Conservation (phyloP, 1,140 invertebrate genomes). For the Odontomachus brunneus region DNA sequence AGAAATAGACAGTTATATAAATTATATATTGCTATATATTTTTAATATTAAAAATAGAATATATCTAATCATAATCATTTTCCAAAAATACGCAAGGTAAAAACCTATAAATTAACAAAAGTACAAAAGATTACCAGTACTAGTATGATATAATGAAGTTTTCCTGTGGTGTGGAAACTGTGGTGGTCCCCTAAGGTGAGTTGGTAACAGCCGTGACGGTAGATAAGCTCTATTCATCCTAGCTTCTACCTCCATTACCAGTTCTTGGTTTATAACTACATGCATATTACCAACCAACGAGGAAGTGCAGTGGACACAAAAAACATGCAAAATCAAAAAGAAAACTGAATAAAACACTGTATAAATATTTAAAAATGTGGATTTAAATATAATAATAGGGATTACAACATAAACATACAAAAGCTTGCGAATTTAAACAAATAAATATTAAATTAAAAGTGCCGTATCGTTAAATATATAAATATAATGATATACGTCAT, state of each 20-base stretch:
- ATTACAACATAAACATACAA: conserved; percentile 50
- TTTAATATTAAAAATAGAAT: conserved; percentile 2
- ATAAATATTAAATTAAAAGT: conserved; percentile 1
- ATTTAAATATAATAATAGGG: conserved; percentile 65
- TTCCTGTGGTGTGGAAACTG: conserved; percentile 84
- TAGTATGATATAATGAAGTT: conserved; percentile 83
- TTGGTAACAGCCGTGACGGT: conserved; percentile 88
- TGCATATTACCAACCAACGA: conserved; percentile 84
- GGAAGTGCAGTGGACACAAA: conserved; percentile 83
- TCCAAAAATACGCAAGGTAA: conserved; percentile 54
- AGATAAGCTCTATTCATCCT: conserved; percentile 94
- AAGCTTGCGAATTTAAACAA: conserved; percentile 43
- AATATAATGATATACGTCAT: too few species aligned
- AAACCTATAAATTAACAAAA: conserved; percentile 65
- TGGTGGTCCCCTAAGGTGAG: conserved; percentile 81
- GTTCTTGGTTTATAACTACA: conserved; percentile 93
- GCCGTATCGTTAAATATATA: too few species aligned
- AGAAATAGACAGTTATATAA: too few species aligned
- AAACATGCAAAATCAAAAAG: conserved; percentile 86
- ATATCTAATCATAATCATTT: neutral
- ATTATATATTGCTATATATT: neutral
- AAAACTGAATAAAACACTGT: conserved; percentile 84
- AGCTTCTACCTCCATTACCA: conserved; percentile 94
- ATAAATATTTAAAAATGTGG: conserved; percentile 70
- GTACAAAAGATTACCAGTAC: conserved; percentile 81